Base-by-base conservation (phyloP, 2,113 vertebrate genomes). In the Cephalopterus ornatus region DNA sequence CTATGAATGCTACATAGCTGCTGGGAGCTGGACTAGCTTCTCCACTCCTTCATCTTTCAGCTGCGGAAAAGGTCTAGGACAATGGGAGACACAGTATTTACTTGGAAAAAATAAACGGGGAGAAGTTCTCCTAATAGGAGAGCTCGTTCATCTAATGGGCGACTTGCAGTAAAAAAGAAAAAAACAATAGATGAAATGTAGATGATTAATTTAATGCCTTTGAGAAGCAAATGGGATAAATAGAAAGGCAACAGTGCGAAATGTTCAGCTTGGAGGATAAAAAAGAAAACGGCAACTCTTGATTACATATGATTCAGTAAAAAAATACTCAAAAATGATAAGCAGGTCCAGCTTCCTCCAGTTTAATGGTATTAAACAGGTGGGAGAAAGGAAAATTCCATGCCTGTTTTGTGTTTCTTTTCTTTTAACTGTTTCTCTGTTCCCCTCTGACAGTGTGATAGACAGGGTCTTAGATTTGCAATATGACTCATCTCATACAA, bases 21-120 rank as follows among this genome's bases (percentile, higher is more conserved):
- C 33, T 8, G 14, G 15, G 22, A 55, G 44, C 8, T 81, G 19
- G 12, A 50, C 19, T 65, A 37, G 10, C 12, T 90, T 65, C 28
- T 55, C 2, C 9, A 4, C 8, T 44, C 13, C 17, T 55, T 62
- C 19, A 32, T 70, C 19, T 37, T 78, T 33, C 17, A 37, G 12
- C 8, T 91, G 28, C 15, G 82, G 12, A 32, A 85, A 52, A 66
- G 5, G 11, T 53, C 47, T 53, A 72, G 8, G 19, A 49, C 39
- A 79, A 63, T 6, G 4, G 21, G 12, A 63, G 23, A 44, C 3
- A 22, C 1, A 50, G 9, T 4, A 20, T 76, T 80, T 47, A 39
- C 26, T 19, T 27, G 9, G 6, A 7, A 19, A 14, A 21, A 50
- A 35, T 27, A 16, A 32, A 24, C 2, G 0, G 1, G 1, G 26